phyloP scores from a whole-genome alignment of 2,113 vertebrate species.

The Tonatia bakeri region DNA sequence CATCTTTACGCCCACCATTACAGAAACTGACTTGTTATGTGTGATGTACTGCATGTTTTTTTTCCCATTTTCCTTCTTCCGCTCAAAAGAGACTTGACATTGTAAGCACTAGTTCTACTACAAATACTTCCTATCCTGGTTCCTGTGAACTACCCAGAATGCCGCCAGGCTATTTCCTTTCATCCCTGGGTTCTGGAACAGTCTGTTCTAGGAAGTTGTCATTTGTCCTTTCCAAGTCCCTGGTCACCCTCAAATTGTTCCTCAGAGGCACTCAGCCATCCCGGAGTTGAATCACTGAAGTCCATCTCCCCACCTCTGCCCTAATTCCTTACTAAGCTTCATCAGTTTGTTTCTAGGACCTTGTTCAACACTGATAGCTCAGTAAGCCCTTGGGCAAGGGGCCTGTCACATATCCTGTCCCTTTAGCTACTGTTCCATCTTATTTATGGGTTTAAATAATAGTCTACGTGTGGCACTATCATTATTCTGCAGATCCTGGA shows the following conservation, averaged over 20 bases:
- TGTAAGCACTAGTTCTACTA: neutral
- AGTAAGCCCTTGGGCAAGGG: neutral
- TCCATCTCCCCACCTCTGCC: conserved; percentile 42
- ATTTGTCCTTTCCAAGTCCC: conserved; percentile 66
- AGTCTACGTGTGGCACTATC: neutral
- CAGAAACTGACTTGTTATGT: neutral
- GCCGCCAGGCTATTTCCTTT: conserved; percentile 63
- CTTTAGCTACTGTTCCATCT: neutral
- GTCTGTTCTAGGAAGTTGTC: conserved; percentile 66
- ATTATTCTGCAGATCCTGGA: neutral
- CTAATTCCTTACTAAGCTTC: conserved; percentile 42
- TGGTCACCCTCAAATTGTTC: conserved; percentile 59
- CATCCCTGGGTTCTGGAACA: conserved; percentile 59
- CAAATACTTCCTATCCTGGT: conserved; percentile 55
- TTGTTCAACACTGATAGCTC: neutral
- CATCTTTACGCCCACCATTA: neutral
- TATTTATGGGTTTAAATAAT: neutral
- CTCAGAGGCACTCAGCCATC: conserved; percentile 61
- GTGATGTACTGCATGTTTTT: neutral
- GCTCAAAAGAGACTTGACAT: conserved; percentile 21
- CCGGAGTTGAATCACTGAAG: conserved; percentile 23
- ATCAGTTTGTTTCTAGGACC: conserved; percentile 5
- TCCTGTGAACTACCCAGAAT: conserved; percentile 55
- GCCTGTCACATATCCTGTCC: neutral
- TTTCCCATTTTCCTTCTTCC: neutral